phyloP scores from a whole-genome alignment of 2,797 vertebrate species.

The Gephyroberyx darwinii region DNA sequence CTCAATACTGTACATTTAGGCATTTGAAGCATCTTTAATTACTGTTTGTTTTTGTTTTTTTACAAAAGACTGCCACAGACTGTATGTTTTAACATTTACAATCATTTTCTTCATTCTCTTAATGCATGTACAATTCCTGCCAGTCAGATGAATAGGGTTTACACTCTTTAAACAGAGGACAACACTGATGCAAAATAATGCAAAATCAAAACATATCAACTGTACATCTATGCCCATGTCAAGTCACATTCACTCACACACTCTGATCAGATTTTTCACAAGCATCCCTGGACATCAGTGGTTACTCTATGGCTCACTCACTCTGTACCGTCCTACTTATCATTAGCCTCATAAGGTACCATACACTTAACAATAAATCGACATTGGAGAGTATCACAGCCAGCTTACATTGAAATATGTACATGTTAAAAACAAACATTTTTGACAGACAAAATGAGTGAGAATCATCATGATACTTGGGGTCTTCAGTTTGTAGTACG shows the following conservation, averaged over 20 bases:
- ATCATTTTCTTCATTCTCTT: slow-evolving; percentile 81
- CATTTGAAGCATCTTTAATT: slow-evolving; percentile 58
- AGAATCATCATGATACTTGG: slow-evolving; percentile 48
- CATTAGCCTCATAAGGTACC: slow-evolving; percentile 85
- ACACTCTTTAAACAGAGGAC: slow-evolving; percentile 73
- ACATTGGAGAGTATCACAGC: slow-evolving; percentile 81
- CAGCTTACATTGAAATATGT: slow-evolving; percentile 92
- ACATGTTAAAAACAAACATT: slow-evolving; percentile 76
- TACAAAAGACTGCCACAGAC: slow-evolving; percentile 77
- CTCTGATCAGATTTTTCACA: slow-evolving; percentile 59
- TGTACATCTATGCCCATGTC: slow-evolving; percentile 76
- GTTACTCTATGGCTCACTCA: slow-evolving; percentile 86
- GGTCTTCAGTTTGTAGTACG: slow-evolving; percentile 45
- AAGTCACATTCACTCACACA: slow-evolving; percentile 62
- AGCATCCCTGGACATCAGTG: slow-evolving; percentile 84
- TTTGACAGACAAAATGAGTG: slow-evolving; percentile 33
- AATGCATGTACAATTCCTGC: slow-evolving; percentile 78
- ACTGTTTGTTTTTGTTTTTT: slow-evolving; percentile 56
- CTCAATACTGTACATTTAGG: slow-evolving; percentile 26
- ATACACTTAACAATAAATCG: slow-evolving; percentile 82
- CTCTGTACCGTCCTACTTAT: slow-evolving; percentile 84
- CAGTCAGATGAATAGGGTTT: slow-evolving; percentile 46
- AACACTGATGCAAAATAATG: slow-evolving; percentile 73
- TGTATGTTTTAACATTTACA: slow-evolving; percentile 73
- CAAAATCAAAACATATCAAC: slow-evolving; percentile 68